These are phyloP conservation scores for Ephialtes manifestator DNA, from an alignment of 2,888 invertebrate genomes.

Conservation along the genomic window DNA sequence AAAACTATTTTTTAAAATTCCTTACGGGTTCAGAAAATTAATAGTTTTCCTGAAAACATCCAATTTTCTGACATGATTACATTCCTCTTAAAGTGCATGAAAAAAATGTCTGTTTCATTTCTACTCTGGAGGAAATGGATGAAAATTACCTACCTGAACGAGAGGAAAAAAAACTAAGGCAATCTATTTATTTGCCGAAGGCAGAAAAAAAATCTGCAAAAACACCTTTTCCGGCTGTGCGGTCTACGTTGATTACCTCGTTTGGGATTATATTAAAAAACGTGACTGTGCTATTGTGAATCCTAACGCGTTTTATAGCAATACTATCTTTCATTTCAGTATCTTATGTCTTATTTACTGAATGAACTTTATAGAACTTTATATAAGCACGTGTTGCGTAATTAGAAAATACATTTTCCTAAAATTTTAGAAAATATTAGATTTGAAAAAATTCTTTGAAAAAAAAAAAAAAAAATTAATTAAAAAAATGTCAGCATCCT, in stretches of 20 bases:
- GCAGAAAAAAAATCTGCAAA: background rate
- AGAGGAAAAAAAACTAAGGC: background rate
- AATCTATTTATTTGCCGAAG: background rate
- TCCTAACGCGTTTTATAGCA: background rate
- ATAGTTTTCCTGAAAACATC: too few relatives aligned
- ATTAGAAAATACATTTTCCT: too few relatives aligned
- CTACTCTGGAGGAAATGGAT: background rate
- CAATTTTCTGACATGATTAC: too few relatives aligned
- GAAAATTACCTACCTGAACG: background rate
- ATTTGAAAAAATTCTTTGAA: too few relatives aligned
- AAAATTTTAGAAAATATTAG: too few relatives aligned
- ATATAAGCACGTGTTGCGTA: background rate
- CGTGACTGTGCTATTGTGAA: constrained; percentile 9
- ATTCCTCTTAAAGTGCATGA: too few relatives aligned
- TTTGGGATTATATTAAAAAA: constrained; percentile 1
- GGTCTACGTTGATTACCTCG: constrained; percentile 14
- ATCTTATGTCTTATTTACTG: background rate
- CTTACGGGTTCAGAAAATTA: too few relatives aligned
- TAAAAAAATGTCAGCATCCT: too few relatives aligned
- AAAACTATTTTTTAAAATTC: too few relatives aligned
- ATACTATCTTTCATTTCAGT: background rate
- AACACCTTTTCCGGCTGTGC: background rate
- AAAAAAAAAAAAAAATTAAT: too few relatives aligned
- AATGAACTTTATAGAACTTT: background rate
- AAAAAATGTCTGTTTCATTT: background rate